phyloP scores from a whole-genome alignment of 2,113 vertebrate species.

The Rattus rattus region DNA sequence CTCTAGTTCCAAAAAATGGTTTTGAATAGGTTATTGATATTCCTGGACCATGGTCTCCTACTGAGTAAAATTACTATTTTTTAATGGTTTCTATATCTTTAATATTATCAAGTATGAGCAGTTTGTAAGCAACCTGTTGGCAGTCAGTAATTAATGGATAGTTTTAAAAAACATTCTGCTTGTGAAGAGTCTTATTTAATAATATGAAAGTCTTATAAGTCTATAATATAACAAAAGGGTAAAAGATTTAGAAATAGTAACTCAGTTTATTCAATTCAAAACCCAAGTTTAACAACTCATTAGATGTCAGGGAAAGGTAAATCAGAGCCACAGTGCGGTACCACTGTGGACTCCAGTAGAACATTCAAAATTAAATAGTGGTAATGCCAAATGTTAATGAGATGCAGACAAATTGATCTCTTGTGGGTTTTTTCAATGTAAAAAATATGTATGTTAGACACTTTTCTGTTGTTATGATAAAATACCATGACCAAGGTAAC shows the following conservation, averaged over 20 bases:
- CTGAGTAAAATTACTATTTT: background rate
- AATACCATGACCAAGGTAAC: background rate
- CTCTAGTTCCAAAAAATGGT: background rate
- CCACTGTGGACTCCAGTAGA: background rate
- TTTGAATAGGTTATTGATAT: background rate
- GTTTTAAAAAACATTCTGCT: background rate
- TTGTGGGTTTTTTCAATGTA: too few species aligned
- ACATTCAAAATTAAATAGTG: background rate
- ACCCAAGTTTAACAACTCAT: background rate
- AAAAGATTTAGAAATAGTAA: conserved; percentile 14
- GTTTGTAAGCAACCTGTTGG: background rate
- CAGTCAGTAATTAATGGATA: background rate
- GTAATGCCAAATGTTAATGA: background rate
- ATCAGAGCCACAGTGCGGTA: background rate
- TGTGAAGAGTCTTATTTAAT: background rate
- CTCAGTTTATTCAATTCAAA: background rate
- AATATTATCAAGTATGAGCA: background rate
- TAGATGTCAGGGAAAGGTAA: background rate
- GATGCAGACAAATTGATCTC: background rate
- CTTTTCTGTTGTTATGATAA: background rate
- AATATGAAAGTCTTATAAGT: background rate
- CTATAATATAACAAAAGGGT: background rate
- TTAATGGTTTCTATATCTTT: background rate
- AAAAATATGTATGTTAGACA: background rate
- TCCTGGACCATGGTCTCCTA: background rate